Evolutionary conservation across 2,888 invertebrate genomes (phyloP), one percentile per base, ranked within the genome.

Genomic region (Drosophila fulvimacula): DNA sequence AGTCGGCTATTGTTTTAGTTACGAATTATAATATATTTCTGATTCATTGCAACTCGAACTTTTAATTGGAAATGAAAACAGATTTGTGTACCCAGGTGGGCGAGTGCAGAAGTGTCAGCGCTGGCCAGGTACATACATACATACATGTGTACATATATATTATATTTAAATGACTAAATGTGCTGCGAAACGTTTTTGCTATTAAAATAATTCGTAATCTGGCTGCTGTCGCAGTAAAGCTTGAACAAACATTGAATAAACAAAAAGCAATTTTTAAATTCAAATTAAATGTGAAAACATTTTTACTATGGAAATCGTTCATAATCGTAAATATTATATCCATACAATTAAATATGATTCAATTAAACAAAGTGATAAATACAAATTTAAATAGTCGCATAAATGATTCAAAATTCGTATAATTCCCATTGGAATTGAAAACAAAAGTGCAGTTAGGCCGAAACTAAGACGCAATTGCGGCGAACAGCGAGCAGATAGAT

Each of bases 381-480:
- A 5, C 2, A 13, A 11, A 17, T 11, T 19, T 30, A 9, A 17
- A 17, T 17, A 0, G 30, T 3, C 11, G 17, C 11, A 27, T 5
- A 17, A 48, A 17, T 36, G 10, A 19, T 3, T 5, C 6, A 34
- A n/a, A 17, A 51, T 27, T 13, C 3, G 0, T 19, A 5, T 10
- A 41, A 10, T 15, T 30, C 17, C 13, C 1, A 55, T 58, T 39
- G 21, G n/a, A 34, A 42, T 38, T 60, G 19, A 13, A 2, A 13
- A 19, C 19, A 57, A 34, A 51, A 51, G 49, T 21, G 49, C 49
- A 49, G 32, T 34, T 30, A 13, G 17, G 15, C 24, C n/a, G 13
- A 38, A 36, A 1, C 42, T 62, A 42, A 57, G 21, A 60, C 76
- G 74, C 76, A 75, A 67, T 74, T 71, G 3, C 6, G 41, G 24